These are phyloP conservation scores for Wasmannia auropunctata DNA, from an alignment of 1,140 invertebrate species.

Conservation along the genomic window DNA sequence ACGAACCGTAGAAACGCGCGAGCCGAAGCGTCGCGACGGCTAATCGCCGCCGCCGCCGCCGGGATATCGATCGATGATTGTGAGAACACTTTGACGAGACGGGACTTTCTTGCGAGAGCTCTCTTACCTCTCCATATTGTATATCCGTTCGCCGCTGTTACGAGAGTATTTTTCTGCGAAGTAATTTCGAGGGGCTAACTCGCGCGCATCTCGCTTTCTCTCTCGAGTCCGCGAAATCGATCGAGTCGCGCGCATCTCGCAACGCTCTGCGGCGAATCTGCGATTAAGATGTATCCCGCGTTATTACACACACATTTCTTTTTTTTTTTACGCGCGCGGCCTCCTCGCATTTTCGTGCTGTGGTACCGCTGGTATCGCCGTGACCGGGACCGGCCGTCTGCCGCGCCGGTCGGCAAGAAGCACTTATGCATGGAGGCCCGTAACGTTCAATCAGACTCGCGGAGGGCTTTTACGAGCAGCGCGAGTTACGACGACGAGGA, in stretches of 20 bases:
- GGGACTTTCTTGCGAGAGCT: constrained; percentile 5
- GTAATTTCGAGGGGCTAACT: constrained; percentile 28
- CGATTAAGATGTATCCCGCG: constrained; percentile 29
- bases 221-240: constrained; percentile 2
- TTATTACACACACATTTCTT: constrained; percentile 54
- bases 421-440: constrained; percentile 12
- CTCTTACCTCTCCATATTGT: neutral
- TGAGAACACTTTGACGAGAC: neutral
- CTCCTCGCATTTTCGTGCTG: neutral
- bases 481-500: constrained; percentile 25
- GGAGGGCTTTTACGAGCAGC: constrained; percentile 18
- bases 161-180: constrained; percentile 25
- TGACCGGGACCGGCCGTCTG: neutral
- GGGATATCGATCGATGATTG: neutral
- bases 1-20: neutral
- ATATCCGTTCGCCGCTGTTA: neutral
- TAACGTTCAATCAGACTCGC: constrained; percentile 39
- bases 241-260: constrained; percentile 13
- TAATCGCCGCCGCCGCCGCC: neutral
- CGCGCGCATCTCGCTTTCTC: constrained; percentile 40
- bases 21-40: neutral
- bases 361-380: neutral
- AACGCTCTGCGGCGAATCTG: neutral
- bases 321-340: neutral
- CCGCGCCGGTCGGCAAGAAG: constrained; percentile 6